A percentile compares a stretch with the other conserved stretches of the same genome.
phyloP scores from a whole-genome alignment of 2,888 invertebrate genomes.

The Apoda limacodes region DNA sequence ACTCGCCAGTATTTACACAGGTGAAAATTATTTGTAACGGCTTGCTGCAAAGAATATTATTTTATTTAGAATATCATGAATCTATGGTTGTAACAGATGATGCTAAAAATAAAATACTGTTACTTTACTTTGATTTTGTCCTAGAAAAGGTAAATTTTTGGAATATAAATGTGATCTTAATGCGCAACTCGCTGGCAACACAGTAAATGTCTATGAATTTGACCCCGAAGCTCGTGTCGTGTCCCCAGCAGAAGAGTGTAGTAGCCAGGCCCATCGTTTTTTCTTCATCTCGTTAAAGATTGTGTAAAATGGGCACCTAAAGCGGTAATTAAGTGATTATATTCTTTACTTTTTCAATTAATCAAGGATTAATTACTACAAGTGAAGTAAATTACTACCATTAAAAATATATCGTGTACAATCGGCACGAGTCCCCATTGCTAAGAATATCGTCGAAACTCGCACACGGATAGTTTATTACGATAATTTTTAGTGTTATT shows the following conservation, averaged over 20 bases:
- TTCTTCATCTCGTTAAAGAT: constrained; percentile 56
- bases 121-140: too few species aligned
- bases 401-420: constrained; percentile 46
- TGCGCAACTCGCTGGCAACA: constrained; percentile 56
- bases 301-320: constrained; percentile 69
- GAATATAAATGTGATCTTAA: too few species aligned
- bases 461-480: constrained; percentile 53
- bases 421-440: constrained; percentile 43
- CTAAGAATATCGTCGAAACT: constrained; percentile 64
- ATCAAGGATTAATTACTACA: constrained; percentile 11
- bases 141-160: too few species aligned
- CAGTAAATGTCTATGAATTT: constrained; percentile 65
- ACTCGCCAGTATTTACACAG: constrained; percentile 39
- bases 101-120: too few species aligned
- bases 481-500: constrained; percentile 46
- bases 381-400: constrained; percentile 24
- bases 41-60: too few species aligned
- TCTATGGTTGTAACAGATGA: too few species aligned
- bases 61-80: too few species aligned
- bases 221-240: constrained; percentile 70
- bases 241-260: constrained; percentile 64
- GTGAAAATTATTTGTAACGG: constrained; percentile 43
- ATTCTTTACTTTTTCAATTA: constrained; percentile 24
- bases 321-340: constrained; percentile 63
- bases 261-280: constrained; percentile 65